A percentile compares a stretch with the other conserved stretches of the same genome.
These are phyloP conservation scores for Cyprinodon variegatus DNA, from an alignment of 2,113 vertebrate genomes.

Conservation along the genomic window DNA sequence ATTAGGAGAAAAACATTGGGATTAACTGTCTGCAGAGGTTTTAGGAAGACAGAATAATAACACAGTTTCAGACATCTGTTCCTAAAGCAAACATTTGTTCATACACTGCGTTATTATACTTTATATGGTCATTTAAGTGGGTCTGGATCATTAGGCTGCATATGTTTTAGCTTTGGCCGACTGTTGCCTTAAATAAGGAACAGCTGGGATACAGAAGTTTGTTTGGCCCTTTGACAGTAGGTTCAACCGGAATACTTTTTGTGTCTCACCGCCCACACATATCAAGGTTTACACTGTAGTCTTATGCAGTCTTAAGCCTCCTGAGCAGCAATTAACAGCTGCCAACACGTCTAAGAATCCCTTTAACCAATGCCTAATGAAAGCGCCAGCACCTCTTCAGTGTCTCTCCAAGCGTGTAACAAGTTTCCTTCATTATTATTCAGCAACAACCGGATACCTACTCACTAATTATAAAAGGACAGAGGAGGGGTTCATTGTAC, in stretches of 20 bases:
- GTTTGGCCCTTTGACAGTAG: slow-evolving; percentile 23
- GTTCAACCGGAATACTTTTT: slow-evolving; percentile 29
- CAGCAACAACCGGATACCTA: slow-evolving; percentile 42
- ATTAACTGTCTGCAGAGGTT: not conserved
- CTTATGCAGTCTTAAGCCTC: slow-evolving; percentile 47
- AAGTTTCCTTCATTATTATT: slow-evolving; percentile 62
- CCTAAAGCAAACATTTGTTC: not conserved
- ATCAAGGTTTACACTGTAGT: slow-evolving; percentile 31
- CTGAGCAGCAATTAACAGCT: slow-evolving; percentile 71
- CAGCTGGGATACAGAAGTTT: slow-evolving; percentile 19
- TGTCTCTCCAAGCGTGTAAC: slow-evolving; percentile 62
- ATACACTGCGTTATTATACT: not conserved
- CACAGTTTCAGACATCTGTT: not conserved
- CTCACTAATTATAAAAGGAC: slow-evolving; percentile 53
- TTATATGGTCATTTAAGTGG: not conserved
- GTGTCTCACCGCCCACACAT: slow-evolving; percentile 1
- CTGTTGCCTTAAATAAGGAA: slow-evolving; percentile 4
- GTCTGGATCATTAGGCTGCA: not conserved
- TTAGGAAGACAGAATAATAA: not conserved
- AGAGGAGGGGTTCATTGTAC: not conserved
- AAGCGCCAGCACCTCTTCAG: slow-evolving; percentile 64
- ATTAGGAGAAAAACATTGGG: not conserved
- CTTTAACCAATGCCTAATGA: slow-evolving; percentile 64
- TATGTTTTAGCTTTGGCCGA: slow-evolving; percentile 1
- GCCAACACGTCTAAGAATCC: slow-evolving; percentile 59